These are phyloP conservation scores for Sinhomidia bicolor DNA, from an alignment of 2,888 invertebrate genomes.

Conservation along the genomic window DNA sequence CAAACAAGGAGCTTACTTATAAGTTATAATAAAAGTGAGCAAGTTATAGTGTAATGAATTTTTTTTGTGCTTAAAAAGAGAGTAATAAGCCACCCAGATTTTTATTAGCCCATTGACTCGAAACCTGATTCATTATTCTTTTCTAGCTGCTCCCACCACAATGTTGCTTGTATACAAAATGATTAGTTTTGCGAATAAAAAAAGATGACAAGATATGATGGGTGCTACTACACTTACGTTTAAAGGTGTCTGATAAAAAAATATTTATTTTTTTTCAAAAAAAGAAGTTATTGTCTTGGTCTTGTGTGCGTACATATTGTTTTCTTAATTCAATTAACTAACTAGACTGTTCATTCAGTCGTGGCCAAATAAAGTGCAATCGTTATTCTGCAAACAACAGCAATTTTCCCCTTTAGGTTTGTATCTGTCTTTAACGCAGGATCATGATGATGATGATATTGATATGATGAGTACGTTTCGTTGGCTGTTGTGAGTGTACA, in stretches of 20 bases:
- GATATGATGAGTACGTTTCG: neutral
- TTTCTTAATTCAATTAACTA: constrained; percentile 25
- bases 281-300: constrained; percentile 19
- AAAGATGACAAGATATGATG: constrained; percentile 44
- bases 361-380: constrained; percentile 29
- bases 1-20: constrained; percentile 45
- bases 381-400: neutral
- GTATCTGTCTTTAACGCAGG: neutral
- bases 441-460: neutral
- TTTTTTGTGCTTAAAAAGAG: constrained; percentile 17
- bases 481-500: neutral
- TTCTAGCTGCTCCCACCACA: neutral
- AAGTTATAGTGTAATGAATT: constrained; percentile 2
- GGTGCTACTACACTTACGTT: constrained; percentile 23
- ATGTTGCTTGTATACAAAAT: constrained; percentile 7
- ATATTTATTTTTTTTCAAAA: neutral
- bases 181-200: constrained; percentile 24
- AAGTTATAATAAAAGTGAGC: neutral
- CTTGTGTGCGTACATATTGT: neutral
- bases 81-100: constrained; percentile 68
- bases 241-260: constrained; percentile 16
- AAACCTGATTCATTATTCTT: constrained; percentile 64
- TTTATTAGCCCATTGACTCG: constrained; percentile 71
- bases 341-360: constrained; percentile 8
- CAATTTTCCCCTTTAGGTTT: neutral